These are phyloP conservation scores for Wasmannia auropunctata DNA, from an alignment of 1,140 invertebrate species.

Conservation along the genomic window DNA sequence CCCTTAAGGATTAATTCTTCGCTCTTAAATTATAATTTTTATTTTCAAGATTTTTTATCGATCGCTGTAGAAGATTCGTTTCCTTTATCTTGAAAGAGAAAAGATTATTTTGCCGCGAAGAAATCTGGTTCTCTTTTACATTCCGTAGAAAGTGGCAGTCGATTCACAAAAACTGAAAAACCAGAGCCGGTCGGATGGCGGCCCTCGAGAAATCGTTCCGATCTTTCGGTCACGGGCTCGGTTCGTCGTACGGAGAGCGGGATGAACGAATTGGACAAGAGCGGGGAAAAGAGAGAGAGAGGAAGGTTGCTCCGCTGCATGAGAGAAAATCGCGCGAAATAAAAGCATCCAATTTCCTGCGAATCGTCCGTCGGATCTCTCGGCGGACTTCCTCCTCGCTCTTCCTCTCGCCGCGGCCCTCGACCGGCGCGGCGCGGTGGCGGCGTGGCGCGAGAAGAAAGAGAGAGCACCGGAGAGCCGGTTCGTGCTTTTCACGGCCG, in stretches of 20 bases:
- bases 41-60: neutral
- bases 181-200: neutral
- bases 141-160: neutral
- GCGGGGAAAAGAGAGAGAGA: neutral
- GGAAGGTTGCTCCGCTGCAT: conserved; percentile 34
- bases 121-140: neutral
- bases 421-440: neutral
- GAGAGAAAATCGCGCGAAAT: conserved; percentile 68
- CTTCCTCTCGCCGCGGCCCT: neutral
- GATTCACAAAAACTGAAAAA: conserved; percentile 6
- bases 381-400: neutral
- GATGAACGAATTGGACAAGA: conserved; percentile 18
- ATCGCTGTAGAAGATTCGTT: neutral
- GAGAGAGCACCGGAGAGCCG: conserved; percentile 32
- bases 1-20: neutral
- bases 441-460: conserved; percentile 10
- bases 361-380: conserved; percentile 60
- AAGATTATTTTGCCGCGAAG: too few relatives aligned
- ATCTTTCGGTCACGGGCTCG: conserved; percentile 53
- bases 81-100: neutral
- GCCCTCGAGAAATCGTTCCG: conserved; percentile 56
- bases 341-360: conserved; percentile 73
- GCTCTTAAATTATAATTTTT: neutral
- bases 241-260: conserved; percentile 51
- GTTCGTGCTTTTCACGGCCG: conserved; percentile 58